phyloP scores from a whole-genome alignment of 1,140 invertebrate genomes.

The Aradophagus sp. region DNA sequence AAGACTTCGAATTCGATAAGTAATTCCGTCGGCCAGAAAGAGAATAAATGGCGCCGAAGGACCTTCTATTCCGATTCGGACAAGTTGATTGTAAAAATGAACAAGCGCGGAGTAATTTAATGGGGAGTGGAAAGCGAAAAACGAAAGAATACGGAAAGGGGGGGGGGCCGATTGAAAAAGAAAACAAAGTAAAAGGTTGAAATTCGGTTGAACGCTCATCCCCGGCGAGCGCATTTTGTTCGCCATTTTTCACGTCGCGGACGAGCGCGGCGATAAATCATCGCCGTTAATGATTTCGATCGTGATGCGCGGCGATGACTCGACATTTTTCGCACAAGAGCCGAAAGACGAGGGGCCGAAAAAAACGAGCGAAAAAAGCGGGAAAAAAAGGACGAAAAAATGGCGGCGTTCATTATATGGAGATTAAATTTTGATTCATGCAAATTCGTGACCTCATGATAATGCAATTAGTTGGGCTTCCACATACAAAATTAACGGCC shows the following conservation, averaged over 20 bases:
- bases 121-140: too few relatives aligned
- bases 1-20: too few relatives aligned
- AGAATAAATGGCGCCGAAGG: too few relatives aligned
- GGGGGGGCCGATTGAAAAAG: background rate
- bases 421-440: constrained; percentile 45
- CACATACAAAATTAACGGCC: constrained; percentile 21
- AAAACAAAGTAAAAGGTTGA: background rate
- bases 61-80: too few relatives aligned
- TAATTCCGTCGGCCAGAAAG: too few relatives aligned
- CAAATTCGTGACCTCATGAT: constrained; percentile 34
- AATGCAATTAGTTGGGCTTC: constrained; percentile 30
- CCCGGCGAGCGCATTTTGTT: constrained; percentile 4
- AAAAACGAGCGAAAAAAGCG: too few relatives aligned
- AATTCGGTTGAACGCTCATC: constrained; percentile 2
- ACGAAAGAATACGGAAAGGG: too few relatives aligned
- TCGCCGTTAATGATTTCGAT: constrained; percentile 25
- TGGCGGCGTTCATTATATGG: constrained; percentile 18
- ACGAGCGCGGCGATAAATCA: constrained; percentile 18
- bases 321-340: too few relatives aligned
- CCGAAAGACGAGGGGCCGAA: too few relatives aligned
- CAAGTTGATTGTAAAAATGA: too few relatives aligned
- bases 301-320: constrained; percentile 4
- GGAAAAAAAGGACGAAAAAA: constrained; percentile 29
- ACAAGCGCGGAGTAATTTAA: too few relatives aligned
- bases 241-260: constrained; percentile 19